These are phyloP conservation scores for Potorous gilbertii DNA, from an alignment of 2,797 vertebrate species.

Conservation along the genomic window DNA sequence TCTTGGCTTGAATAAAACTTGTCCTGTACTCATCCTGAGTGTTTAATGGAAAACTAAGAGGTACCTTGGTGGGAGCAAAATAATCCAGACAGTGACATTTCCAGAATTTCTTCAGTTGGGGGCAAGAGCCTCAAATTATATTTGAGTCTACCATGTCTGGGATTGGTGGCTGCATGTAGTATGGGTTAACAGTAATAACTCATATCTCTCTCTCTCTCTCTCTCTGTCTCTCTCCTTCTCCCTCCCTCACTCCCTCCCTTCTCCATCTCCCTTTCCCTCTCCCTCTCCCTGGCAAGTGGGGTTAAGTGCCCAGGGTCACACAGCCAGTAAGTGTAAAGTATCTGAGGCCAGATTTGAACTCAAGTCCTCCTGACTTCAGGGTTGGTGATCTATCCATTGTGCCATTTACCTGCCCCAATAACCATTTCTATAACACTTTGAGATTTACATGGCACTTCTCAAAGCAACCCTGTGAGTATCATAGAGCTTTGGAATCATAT, in stretches of 20 bases:
- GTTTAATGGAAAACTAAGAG: not conserved
- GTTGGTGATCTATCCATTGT: not conserved
- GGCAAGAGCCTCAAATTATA: not conserved
- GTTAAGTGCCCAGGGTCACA: not conserved
- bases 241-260: too few relatives aligned
- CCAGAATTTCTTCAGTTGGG: too few relatives aligned
- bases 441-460: not conserved
- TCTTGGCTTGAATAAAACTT: not conserved
- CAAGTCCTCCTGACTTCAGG: not conserved
- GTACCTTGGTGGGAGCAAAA: not conserved
- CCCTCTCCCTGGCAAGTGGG: too few relatives aligned
- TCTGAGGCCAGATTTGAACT: not conserved
- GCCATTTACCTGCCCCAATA: not conserved
- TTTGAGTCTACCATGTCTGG: not conserved
- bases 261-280: too few relatives aligned
- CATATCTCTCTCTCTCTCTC: too few relatives aligned
- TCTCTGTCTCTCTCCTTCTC: too few relatives aligned
- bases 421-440: not conserved
- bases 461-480: not conserved
- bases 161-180: not conserved
- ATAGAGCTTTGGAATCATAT: not conserved
- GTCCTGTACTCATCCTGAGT: not conserved
- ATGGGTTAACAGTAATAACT: not conserved
- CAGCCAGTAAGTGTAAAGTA: not conserved
- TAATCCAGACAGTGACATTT: not conserved